phyloP scores from a whole-genome alignment of 2,113 vertebrate genomes.

The Apteryx mantelli region DNA sequence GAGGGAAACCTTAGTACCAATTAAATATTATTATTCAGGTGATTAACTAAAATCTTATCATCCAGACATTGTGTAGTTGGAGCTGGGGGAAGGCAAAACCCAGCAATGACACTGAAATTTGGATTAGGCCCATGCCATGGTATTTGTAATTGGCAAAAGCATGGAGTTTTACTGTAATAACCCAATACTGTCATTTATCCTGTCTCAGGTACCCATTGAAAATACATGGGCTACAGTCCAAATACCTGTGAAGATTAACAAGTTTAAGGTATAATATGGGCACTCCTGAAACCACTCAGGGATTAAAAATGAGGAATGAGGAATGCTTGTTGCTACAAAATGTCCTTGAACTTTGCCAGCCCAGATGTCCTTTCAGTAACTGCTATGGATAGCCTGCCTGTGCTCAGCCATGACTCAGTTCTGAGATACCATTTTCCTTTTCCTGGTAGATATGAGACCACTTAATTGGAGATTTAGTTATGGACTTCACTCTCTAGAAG shows the following conservation, averaged over 20 bases:
- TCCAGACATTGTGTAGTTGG: not conserved
- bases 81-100: not conserved
- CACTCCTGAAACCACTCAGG: not conserved
- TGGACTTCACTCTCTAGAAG: constrained; percentile 24
- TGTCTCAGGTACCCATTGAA: not conserved
- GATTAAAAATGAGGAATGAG: constrained; percentile 14
- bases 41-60: not conserved
- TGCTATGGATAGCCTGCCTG: not conserved
- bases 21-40: not conserved
- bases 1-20: not conserved
- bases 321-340: not conserved
- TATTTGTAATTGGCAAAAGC: not conserved
- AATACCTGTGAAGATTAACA: constrained; percentile 3
- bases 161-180: not conserved
- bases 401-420: not conserved
- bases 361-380: not conserved
- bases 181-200: not conserved
- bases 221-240: not conserved
- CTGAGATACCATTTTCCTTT: not conserved
- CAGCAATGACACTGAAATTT: not conserved
- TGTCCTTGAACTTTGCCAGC: not conserved
- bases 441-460: constrained; percentile 9
- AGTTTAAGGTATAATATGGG: constrained; percentile 1
- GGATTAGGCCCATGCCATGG: not conserved
- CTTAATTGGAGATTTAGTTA: constrained; percentile 49